Base-by-base conservation (phyloP, 2,113 vertebrate genomes). In the Theropithecus gelada region DNA sequence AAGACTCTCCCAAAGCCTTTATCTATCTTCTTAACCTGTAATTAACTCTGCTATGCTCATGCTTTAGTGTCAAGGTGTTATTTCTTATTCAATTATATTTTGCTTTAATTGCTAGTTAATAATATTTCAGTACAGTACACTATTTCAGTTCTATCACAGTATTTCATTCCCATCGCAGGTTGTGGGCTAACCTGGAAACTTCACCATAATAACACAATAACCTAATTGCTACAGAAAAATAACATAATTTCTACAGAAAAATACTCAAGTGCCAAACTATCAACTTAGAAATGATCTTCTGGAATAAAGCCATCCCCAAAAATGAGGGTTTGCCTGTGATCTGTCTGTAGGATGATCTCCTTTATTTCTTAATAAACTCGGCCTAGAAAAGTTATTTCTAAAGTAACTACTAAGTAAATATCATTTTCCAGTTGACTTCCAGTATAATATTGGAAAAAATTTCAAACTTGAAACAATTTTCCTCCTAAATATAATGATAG, bases 21-120 rank as follows among this genome's bases (percentile, higher is more conserved):
- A 66, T 88, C 30, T 93, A 72, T 48, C 13, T 87, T 9, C 35
- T 93, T 18, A 88, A 73, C 30, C 10, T 88, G 8, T 94, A 95
- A 89, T 96, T 87, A 96, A 87, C 5, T 79, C 66, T 55, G 18
- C 32, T 61, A 64, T 89, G 82, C 7, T 82, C 81, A 93, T 57
- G 61, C 68, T 93, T 96, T 89, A 83, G 43, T 40, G 96, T 85
- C 57, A 95, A 88, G 27, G 78, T 88, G 45, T 27, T 96, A 73
- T 59, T 95, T 94, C 76, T 90, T 50, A 66, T 61, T 93, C 96
- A 97, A 82, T 95, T 59, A 88, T 48, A 76, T 76, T 95, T 97
- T 88, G 43, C 22, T 94, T 95, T 95, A 97, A 88, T 89, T 86
- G 83, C 20, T 72, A 88, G 73, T 64, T 64, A 64, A 64, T 64